Percentiles rank a stretch among this genome's conserved stretches.
These are phyloP conservation scores for Vicugna pacos DNA, from an alignment of 2,113 vertebrate genomes.

Conservation along the genomic window DNA sequence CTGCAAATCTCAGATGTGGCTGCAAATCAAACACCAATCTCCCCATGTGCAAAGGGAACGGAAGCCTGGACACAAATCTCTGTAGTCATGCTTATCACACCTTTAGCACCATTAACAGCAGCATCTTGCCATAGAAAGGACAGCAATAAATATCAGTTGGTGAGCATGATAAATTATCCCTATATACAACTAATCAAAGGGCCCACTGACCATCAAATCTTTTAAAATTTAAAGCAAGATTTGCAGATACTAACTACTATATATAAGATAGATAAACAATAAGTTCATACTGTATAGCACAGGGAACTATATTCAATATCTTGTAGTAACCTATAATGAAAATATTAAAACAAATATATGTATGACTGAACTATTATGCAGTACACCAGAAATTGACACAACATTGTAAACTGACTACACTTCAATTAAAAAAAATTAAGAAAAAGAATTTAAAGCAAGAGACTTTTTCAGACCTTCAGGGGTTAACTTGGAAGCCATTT, in stretches of 20 bases:
- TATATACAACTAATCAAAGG: background rate
- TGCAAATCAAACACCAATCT: conserved; percentile 53
- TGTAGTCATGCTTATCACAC: conserved; percentile 37
- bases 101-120: conserved; percentile 26
- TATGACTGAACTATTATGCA: too few species aligned
- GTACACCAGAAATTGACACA: too few species aligned
- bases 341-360: too few species aligned
- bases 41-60: background rate
- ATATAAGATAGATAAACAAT: too few species aligned
- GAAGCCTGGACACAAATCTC: conserved; percentile 58
- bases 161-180: conserved; percentile 4
- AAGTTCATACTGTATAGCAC: too few species aligned
- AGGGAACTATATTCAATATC: too few species aligned
- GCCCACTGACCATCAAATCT: background rate
- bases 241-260: too few species aligned
- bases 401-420: too few species aligned
- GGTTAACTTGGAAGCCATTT: conserved; percentile 3
- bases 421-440: too few species aligned
- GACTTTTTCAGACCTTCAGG: background rate
- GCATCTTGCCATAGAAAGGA: conserved; percentile 47
- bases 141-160: conserved; percentile 17
- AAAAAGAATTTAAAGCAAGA: background rate
- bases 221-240: background rate
- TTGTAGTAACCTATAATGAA: too few species aligned
- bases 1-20: conserved; percentile 42